Conservation (phyloP, 2,797 vertebrate genomes). For the Alca torda region DNA sequence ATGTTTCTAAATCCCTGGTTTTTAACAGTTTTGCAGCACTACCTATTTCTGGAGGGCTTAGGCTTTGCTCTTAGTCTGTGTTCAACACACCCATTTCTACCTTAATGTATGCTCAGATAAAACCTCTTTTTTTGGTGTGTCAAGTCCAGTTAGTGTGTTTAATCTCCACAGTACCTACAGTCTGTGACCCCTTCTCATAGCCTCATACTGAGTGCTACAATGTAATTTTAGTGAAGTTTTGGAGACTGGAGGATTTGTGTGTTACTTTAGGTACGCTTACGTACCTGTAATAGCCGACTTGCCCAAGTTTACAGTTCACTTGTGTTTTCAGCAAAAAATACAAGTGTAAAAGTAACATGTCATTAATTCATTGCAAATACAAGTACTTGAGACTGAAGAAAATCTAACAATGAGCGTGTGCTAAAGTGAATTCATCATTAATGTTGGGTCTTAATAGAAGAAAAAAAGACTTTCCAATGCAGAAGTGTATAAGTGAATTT, state of each 20-base stretch:
- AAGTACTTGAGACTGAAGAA: neutral
- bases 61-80: neutral
- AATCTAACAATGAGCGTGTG: neutral
- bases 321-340: neutral
- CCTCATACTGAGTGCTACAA: neutral
- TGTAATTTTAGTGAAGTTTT: neutral
- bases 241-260: neutral
- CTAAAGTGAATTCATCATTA: neutral
- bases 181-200: neutral
- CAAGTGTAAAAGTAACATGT: neutral
- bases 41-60: accelerated
- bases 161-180: neutral
- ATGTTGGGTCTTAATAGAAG: neutral
- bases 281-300: neutral
- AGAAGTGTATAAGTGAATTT: neutral
- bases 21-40: neutral
- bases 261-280: neutral
- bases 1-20: neutral
- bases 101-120: neutral
- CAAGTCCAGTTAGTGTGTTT: neutral
- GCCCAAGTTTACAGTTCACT: neutral
- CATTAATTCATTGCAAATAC: neutral
- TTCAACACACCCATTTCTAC: neutral
- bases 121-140: neutral
- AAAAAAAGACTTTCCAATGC: neutral